These are phyloP conservation scores for Cordilura impudica DNA, from an alignment of 2,888 invertebrate genomes.

Conservation along the genomic window DNA sequence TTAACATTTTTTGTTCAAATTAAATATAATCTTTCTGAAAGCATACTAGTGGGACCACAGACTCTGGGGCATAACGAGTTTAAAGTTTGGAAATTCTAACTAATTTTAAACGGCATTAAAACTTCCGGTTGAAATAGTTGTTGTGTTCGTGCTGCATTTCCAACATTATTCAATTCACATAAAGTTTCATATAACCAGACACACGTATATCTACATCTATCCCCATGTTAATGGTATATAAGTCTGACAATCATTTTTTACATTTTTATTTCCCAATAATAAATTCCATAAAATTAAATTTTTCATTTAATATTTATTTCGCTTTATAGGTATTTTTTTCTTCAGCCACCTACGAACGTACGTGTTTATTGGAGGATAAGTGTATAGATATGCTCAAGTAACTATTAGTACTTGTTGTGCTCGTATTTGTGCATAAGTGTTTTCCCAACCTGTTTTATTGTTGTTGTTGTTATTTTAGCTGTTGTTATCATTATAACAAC, in stretches of 20 bases:
- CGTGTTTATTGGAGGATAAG: not conserved
- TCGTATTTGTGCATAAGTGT: not conserved
- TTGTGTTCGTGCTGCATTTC: constrained; percentile 25
- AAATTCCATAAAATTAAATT: too few relatives aligned
- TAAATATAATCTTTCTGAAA: too few relatives aligned
- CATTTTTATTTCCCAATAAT: too few relatives aligned
- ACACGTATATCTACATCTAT: not conserved
- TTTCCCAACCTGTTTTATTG: not conserved
- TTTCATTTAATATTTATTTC: too few relatives aligned
- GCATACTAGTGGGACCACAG: too few relatives aligned
- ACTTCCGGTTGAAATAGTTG: not conserved
- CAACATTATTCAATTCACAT: not conserved
- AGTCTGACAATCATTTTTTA: too few relatives aligned
- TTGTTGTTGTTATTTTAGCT: not conserved
- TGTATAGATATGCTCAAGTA: not conserved
- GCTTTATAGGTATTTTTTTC: too few relatives aligned
- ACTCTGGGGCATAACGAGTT: too few relatives aligned
- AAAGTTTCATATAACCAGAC: not conserved
- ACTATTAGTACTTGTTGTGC: not conserved
- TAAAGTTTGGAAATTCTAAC: constrained; percentile 6
- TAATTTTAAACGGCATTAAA: constrained; percentile 8
- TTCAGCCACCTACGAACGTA: too few relatives aligned
- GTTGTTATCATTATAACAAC: not conserved
- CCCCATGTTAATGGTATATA: not conserved
- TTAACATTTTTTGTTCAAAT: too few relatives aligned